Evolutionary conservation across 2,888 invertebrate genomes (phyloP).

Genomic region (Rapana venosa): DNA sequence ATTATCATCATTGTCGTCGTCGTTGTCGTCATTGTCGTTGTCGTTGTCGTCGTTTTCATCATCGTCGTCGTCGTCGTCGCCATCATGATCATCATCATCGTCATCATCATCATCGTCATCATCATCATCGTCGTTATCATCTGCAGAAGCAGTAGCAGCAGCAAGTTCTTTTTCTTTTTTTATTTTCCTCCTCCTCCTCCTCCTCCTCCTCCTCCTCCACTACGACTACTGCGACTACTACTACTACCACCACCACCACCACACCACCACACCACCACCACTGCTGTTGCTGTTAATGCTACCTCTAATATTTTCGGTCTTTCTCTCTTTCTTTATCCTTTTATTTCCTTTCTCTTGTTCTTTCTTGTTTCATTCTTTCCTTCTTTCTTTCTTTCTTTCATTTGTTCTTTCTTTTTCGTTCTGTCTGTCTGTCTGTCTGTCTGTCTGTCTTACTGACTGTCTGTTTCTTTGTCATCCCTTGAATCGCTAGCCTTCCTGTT

Average conservation of each 20-base stretch:
- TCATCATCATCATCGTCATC: conserved; percentile 7
- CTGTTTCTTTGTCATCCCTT: neutral
- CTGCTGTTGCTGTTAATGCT: neutral
- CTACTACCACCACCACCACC: neutral
- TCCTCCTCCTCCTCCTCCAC: neutral
- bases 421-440: neutral
- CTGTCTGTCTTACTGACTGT: neutral
- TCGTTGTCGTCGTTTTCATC: neutral
- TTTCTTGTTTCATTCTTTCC: neutral
- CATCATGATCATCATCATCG: conserved; percentile 4
- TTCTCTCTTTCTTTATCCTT: neutral
- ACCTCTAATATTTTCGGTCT: neutral
- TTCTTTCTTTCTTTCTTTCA: neutral
- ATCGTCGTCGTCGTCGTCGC: neutral
- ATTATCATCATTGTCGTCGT: neutral
- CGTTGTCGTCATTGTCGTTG: neutral
- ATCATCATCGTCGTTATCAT: neutral
- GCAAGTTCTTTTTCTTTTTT: too few species aligned
- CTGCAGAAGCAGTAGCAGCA: too few species aligned
- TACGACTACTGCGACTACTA: neutral
- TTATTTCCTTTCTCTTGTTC: neutral
- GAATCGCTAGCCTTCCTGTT: neutral
- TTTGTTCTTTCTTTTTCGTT: neutral
- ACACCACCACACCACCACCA: neutral
- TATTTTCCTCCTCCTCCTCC: neutral